Base-by-base conservation (phyloP, 2,888 invertebrate species). In the Alitta virens region DNA sequence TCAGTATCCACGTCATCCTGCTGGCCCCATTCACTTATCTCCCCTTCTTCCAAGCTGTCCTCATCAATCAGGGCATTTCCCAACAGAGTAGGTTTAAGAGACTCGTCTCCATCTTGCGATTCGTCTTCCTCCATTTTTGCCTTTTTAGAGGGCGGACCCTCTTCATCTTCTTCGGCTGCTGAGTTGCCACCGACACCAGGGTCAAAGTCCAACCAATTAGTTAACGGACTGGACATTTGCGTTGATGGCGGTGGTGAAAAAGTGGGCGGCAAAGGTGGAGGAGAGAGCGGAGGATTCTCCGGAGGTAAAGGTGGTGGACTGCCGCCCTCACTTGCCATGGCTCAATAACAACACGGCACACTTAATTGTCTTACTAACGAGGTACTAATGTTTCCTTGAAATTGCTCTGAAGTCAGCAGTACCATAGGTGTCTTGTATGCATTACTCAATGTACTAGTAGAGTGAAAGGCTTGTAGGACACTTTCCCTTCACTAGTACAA, bases 191-290 rank as follows among this genome's bases (percentile, higher is more conserved):
- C 71, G 67, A 61, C 70, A 70, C 66, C 73, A 73, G 60, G 60
- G 65, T 69, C 71, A 72, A 71, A 71, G 72, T 73, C 71, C 73
- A 73, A 70, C 70, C 69, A 56, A 58, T 71, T 65, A 68, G 60
- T 52, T 55, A 56, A 63, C 33, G 63, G 69, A 70, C 68, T 73
- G 73, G 73, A 73, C 73, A 66, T 70, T 71, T 71, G 73, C 66
- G 60, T 69, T 69, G 73, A 71, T 65, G 71, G 66, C 63, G 71
- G 71, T 68, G 69, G 70, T 62, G 61, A 57, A 33, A 55, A 23
- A 27, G 60, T 53, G 42, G 63, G 50, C 3, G 27, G 38, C 5
- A 57, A 57, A 14, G 57, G 64, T 12, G 59, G 59, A 26, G 59
- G 42, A 7, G 59, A 25, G 2, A 51, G 59, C 27, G 59, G 40